A percentile compares a stretch with the other conserved stretches of the same genome.
Conservation (phyloP, 2,113 vertebrate species). For the Callocephalon fimbriatum region DNA sequence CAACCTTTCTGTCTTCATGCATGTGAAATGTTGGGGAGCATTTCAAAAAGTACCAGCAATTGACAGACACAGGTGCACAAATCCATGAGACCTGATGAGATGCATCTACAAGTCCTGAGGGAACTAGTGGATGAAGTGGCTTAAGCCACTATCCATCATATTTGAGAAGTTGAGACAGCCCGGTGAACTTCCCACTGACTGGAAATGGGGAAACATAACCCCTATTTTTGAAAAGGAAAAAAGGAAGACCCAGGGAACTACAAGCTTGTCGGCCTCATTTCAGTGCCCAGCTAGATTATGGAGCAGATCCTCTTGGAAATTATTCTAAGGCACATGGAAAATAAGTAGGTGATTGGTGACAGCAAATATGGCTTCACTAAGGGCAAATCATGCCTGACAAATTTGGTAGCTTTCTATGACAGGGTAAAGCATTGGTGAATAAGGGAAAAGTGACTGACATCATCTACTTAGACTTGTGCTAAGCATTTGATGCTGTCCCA, state of each 20-base stretch:
- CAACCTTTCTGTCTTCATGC: not conserved
- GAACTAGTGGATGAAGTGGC: not conserved
- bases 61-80: not conserved
- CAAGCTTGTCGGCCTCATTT: not conserved
- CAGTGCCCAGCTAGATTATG: not conserved
- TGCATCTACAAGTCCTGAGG: not conserved
- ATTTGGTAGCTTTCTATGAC: not conserved
- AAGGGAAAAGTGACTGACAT: not conserved
- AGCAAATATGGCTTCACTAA: not conserved
- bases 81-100: not conserved
- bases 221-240: not conserved
- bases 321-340: not conserved
- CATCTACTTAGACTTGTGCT: not conserved
- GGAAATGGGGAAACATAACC: not conserved
- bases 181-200: not conserved
- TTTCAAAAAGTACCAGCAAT: not conserved
- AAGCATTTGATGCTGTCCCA: not conserved
- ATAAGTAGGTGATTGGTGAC: not conserved
- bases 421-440: not conserved
- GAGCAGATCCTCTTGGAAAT: not conserved
- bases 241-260: not conserved
- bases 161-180: not conserved
- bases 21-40: not conserved
- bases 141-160: not conserved
- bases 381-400: not conserved